Evolutionary conservation across 2,888 invertebrate species (phyloP).

Genomic region (Hemistola chrysoprasaria): DNA sequence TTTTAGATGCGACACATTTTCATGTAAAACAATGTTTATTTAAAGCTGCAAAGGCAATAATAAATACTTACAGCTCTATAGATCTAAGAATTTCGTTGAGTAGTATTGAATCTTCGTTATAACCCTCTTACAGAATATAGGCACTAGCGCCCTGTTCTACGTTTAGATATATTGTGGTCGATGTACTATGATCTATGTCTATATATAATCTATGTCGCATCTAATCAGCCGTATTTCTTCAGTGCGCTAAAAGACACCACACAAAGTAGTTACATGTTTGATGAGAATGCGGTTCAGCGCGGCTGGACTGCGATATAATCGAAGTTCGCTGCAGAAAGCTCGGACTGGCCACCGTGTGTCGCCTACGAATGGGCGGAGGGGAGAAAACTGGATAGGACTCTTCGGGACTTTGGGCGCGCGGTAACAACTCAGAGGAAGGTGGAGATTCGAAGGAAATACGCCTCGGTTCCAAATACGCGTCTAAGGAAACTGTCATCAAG

Average conservation of each 20-base stretch:
- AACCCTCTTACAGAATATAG: too few relatives aligned
- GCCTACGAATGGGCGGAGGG: conserved; percentile 89
- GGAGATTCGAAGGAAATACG: conserved; percentile 91
- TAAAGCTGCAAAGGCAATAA: too few relatives aligned
- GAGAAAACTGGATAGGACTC: conserved; percentile 94
- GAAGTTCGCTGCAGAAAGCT: conserved; percentile 86
- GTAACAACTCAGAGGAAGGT: conserved; percentile 86
- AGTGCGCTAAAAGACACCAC: conserved; percentile 12
- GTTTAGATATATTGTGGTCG: too few relatives aligned
- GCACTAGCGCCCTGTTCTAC: too few relatives aligned
- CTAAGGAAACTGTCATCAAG: conserved; percentile 91
- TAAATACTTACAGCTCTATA: too few relatives aligned
- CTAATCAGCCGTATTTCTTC: conserved; percentile 6
- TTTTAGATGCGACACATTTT: conserved; percentile 6
- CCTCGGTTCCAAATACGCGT: conserved; percentile 92
- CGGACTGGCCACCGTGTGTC: conserved; percentile 79
- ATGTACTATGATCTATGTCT: too few relatives aligned
- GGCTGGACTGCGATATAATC: conserved; percentile 88
- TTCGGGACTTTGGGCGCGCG: conserved; percentile 86
- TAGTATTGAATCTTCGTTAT: too few relatives aligned
- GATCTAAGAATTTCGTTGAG: too few relatives aligned
- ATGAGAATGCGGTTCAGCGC: conserved; percentile 89
- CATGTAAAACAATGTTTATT: neutral
- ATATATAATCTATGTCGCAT: conserved; percentile 4
- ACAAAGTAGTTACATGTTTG: conserved; percentile 91